phyloP scores from a whole-genome alignment of 2,113 vertebrate species.

The Prochilodus magdalenae region DNA sequence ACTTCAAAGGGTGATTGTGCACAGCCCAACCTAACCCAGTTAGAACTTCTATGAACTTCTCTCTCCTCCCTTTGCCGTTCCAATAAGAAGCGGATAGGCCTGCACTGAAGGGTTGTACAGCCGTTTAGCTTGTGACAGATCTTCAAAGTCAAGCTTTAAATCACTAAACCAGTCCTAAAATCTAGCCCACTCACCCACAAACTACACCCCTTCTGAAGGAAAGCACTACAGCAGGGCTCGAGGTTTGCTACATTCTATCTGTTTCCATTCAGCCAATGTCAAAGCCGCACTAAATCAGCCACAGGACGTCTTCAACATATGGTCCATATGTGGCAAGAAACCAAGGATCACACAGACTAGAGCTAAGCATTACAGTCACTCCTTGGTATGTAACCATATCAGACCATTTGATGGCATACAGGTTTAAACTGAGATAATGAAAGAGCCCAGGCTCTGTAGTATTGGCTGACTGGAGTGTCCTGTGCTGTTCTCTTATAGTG shows the following conservation, averaged over 20 bases:
- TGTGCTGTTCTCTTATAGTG: no score
- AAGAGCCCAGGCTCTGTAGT: no score
- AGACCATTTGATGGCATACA: no score
- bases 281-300: neutral
- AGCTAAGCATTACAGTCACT: neutral
- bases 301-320: neutral
- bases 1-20: neutral
- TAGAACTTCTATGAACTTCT: neutral
- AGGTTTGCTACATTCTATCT: neutral
- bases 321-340: neutral
- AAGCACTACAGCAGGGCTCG: neutral
- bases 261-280: neutral
- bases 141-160: neutral
- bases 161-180: neutral
- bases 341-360: neutral
- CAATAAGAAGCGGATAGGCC: neutral
- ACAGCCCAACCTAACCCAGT: no score
- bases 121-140: neutral
- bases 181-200: neutral
- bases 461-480: no score
- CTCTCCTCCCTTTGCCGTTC: neutral
- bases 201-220: neutral
- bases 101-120: neutral
- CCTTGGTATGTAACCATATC: no score
- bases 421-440: no score